These are phyloP conservation scores for Hydrozoanthus gracilis DNA, from an alignment of 92 coral and sea anemone species.

Conservation along the genomic window DNA sequence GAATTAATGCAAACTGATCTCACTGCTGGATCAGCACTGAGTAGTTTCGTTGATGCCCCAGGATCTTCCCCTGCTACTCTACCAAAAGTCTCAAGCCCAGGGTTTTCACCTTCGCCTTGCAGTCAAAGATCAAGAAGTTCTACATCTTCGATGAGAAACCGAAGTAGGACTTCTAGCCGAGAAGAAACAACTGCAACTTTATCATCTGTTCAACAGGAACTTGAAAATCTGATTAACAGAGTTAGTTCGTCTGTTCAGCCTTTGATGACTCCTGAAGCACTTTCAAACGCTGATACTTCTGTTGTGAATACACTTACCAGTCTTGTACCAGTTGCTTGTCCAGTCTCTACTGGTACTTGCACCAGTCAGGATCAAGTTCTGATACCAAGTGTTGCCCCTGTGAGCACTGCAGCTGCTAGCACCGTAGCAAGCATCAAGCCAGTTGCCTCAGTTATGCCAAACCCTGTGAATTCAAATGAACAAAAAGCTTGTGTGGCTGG, in stretches of 20 bases:
- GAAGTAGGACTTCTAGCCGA: slow-evolving; percentile 20
- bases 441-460: not conserved
- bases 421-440: not conserved
- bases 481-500: slow-evolving; percentile 1
- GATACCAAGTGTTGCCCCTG: not conserved
- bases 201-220: slow-evolving; percentile 46
- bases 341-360: slow-evolving; percentile 12
- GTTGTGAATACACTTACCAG: not conserved
- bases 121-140: slow-evolving; percentile 29
- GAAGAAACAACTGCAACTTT: slow-evolving; percentile 36
- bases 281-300: not conserved
- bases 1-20: slow-evolving; percentile 24
- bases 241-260: slow-evolving; percentile 12
- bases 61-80: not conserved
- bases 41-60: not conserved
- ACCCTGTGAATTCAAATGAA: not conserved
- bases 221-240: slow-evolving; percentile 36
- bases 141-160: slow-evolving; percentile 1
- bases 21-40: not conserved
- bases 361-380: slow-evolving; percentile 9
- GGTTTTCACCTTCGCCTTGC: slow-evolving; percentile 7
- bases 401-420: not conserved
- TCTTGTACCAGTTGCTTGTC: slow-evolving; percentile 16
- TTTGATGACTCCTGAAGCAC: not conserved
- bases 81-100: not conserved